Evolutionary conservation across 2,888 invertebrate species (phyloP).

Genomic region (Drosophila sordidula): DNA sequence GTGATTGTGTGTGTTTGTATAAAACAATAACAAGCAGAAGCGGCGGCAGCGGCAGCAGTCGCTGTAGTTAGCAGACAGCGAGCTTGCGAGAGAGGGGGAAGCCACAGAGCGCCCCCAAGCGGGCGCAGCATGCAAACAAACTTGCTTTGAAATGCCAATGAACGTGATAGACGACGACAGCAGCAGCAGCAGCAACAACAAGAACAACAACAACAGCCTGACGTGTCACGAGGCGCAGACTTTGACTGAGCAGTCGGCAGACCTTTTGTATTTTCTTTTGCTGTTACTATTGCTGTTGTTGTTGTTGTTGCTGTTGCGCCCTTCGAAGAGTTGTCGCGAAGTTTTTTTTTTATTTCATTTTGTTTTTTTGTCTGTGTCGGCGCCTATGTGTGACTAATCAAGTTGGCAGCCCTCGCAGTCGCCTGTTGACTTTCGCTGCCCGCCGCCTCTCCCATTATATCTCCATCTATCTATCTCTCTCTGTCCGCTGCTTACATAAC

Average conservation of each 20-base stretch:
- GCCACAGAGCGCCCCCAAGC: constrained; percentile 42
- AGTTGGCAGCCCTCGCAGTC: constrained; percentile 55
- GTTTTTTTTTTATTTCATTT: constrained; percentile 19
- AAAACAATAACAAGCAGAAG: constrained; percentile 57
- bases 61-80: constrained; percentile 24
- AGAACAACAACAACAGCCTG: constrained; percentile 42
- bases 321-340: constrained; percentile 55
- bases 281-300: constrained; percentile 14
- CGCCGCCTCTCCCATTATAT: constrained; percentile 8
- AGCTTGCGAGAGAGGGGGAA: constrained; percentile 24
- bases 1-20: constrained; percentile 16
- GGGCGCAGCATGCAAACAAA: constrained; percentile 69
- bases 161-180: constrained; percentile 59
- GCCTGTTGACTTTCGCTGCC: constrained; percentile 59
- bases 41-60: constrained; percentile 20
- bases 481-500: constrained; percentile 48
- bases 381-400: constrained; percentile 66
- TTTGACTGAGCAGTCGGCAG: constrained; percentile 61
- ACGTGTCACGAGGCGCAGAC: constrained; percentile 61
- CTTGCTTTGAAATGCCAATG: constrained; percentile 70
- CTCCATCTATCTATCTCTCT: constrained; percentile 3
- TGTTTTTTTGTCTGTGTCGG: constrained; percentile 23
- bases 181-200: constrained; percentile 19
- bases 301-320: constrained; percentile 36
- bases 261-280: constrained; percentile 46